These are phyloP conservation scores for Ctenosaura bakeri DNA, from an alignment of 2,797 vertebrate genomes.

Conservation along the genomic window DNA sequence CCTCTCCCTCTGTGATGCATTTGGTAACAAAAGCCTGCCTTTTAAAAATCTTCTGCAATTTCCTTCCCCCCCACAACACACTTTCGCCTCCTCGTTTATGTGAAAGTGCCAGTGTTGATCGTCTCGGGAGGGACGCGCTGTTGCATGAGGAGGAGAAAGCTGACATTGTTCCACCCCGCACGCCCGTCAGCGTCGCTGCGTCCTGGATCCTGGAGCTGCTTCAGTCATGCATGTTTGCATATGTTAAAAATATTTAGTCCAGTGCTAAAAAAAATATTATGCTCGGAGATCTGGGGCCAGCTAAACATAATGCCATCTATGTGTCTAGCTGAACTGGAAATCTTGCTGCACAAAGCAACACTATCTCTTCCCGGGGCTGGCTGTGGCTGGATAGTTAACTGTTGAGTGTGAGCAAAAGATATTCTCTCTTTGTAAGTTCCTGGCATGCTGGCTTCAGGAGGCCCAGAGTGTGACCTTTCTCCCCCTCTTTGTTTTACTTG, in stretches of 20 bases:
- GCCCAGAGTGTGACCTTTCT: not conserved
- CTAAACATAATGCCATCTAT: constrained; percentile 73
- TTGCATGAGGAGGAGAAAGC: constrained; percentile 58
- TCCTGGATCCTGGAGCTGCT: constrained; percentile 61
- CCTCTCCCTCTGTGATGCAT: accelerated
- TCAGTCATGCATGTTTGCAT: constrained; percentile 71
- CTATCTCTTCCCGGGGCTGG: constrained; percentile 41
- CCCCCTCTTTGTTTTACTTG: too few relatives aligned
- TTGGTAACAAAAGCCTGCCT: not conserved
- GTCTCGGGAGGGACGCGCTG: constrained; percentile 25
- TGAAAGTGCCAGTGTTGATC: not conserved
- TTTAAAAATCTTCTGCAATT: not conserved
- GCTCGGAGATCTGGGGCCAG: constrained; percentile 69
- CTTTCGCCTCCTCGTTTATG: not conserved
- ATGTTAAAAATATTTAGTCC: constrained; percentile 79
- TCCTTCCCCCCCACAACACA: not conserved
- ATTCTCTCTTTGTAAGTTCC: not conserved
- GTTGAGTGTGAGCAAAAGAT: not conserved
- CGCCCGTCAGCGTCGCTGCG: constrained; percentile 49
- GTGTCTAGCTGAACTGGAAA: constrained; percentile 53
- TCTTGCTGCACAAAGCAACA: constrained; percentile 59
- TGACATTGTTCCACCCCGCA: constrained; percentile 61
- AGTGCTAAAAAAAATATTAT: constrained; percentile 76
- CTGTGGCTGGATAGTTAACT: not conserved
- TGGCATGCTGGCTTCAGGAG: not conserved